These are phyloP conservation scores for Catonia carolina DNA, from an alignment of 2,888 invertebrate species.

Conservation along the genomic window DNA sequence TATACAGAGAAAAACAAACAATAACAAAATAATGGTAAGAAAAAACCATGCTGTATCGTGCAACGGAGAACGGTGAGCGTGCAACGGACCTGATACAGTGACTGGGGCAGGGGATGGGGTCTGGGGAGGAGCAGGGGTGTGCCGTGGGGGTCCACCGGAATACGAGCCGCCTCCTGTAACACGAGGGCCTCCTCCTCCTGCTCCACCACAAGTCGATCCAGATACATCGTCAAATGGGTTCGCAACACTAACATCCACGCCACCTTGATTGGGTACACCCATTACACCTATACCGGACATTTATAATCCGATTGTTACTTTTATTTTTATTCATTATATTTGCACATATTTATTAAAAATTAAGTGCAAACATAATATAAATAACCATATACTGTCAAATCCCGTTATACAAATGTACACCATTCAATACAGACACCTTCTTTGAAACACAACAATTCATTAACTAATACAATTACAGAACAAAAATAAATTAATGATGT, in stretches of 20 bases:
- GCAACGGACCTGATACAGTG: conserved; percentile 34
- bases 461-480: no score
- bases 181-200: conserved; percentile 38
- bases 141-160: no score
- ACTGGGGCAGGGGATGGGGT: conserved; percentile 34
- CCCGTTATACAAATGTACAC: no score
- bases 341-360: not conserved
- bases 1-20: conserved; percentile 6
- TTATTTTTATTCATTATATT: not conserved
- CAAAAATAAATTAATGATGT: no score
- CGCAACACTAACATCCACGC: conserved; percentile 70
- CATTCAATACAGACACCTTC: no score
- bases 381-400: no score
- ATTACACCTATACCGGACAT: conserved; percentile 17
- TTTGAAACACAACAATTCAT: no score
- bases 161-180: conserved; percentile 20
- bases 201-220: conserved; percentile 40
- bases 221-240: conserved; percentile 75
- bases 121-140: no score
- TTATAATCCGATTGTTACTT: not conserved
- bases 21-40: conserved; percentile 38
- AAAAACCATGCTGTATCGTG: conserved; percentile 44
- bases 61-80: conserved; percentile 38
- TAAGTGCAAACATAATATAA: no score
- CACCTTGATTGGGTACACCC: conserved; percentile 40